Percentiles rank a stretch among this genome's conserved stretches.
phyloP scores from a whole-genome alignment of 2,113 vertebrate genomes.

The Xiphophorus maculatus region DNA sequence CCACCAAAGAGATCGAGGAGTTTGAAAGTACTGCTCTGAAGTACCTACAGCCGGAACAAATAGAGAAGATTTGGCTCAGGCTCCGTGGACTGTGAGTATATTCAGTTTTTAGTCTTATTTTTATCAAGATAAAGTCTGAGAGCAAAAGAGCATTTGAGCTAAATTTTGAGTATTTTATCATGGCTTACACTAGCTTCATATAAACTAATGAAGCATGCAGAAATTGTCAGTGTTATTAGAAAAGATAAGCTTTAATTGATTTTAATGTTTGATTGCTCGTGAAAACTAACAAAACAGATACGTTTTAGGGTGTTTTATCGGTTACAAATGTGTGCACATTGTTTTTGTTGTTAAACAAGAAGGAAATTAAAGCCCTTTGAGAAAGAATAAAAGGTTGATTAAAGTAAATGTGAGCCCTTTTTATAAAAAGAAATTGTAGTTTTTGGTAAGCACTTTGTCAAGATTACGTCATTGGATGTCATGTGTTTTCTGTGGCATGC shows the following conservation, averaged over 20 bases:
- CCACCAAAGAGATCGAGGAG: conserved; percentile 99
- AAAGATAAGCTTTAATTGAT: not conserved
- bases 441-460: not conserved
- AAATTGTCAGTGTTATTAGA: not conserved
- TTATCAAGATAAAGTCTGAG: conserved; percentile 53
- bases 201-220: not conserved
- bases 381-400: not conserved
- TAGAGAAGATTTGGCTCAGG: conserved; percentile 99
- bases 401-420: not conserved
- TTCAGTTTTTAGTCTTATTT: conserved; percentile 41
- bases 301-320: not conserved
- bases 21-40: conserved; percentile 98
- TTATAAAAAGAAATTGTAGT: not conserved
- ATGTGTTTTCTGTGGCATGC: not conserved
- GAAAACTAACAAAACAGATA: not conserved
- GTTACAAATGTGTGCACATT: not conserved
- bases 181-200: not conserved
- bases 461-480: not conserved
- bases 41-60: conserved; percentile 97
- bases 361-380: not conserved
- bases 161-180: not conserved
- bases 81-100: conserved; percentile 98
- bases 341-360: not conserved
- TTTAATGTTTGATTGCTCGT: not conserved
- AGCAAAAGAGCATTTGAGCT: not conserved